These are phyloP conservation scores for Choristoneura rosaceana DNA, from an alignment of 2,888 invertebrate species.

Conservation along the genomic window DNA sequence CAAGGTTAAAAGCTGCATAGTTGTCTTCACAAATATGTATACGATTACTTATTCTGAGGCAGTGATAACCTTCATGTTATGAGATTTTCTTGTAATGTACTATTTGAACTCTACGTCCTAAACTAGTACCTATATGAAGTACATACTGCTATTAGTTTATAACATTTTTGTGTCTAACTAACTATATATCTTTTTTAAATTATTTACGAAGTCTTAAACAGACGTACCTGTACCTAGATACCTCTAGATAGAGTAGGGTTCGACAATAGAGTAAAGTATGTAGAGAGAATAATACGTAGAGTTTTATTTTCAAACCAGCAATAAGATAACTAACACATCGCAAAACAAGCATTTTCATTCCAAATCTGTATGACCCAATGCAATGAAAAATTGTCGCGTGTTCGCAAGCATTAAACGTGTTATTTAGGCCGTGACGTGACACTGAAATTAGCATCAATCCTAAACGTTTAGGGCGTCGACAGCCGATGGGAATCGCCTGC, in stretches of 20 bases:
- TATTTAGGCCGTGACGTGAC: slow-evolving; percentile 32
- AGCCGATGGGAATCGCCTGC: slow-evolving; percentile 31
- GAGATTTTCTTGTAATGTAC: neutral
- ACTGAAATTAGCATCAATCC: slow-evolving; percentile 30
- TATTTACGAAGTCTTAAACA: no score
- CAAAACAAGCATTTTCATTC: neutral
- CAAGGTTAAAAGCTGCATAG: slow-evolving; percentile 27
- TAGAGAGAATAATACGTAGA: no score
- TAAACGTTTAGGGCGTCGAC: slow-evolving; percentile 32
- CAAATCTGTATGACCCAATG: neutral
- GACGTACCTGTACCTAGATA: no score
- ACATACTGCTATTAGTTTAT: no score
- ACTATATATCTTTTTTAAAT: no score
- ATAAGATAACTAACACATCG: neutral
- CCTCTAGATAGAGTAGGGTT: no score
- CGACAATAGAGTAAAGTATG: no score
- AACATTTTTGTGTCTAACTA: no score
- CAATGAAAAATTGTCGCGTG: slow-evolving; percentile 23
- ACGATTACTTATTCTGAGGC: no score
- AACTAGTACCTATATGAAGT: neutral
- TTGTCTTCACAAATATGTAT: neutral
- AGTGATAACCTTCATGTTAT: slow-evolving; percentile 7
- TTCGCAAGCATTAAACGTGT: slow-evolving; percentile 20
- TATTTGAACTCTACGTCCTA: neutral
- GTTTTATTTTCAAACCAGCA: no score